Evolutionary conservation across 2,797 vertebrate species (phyloP).

Genomic region (Xiphorhynchus erythropygius): DNA sequence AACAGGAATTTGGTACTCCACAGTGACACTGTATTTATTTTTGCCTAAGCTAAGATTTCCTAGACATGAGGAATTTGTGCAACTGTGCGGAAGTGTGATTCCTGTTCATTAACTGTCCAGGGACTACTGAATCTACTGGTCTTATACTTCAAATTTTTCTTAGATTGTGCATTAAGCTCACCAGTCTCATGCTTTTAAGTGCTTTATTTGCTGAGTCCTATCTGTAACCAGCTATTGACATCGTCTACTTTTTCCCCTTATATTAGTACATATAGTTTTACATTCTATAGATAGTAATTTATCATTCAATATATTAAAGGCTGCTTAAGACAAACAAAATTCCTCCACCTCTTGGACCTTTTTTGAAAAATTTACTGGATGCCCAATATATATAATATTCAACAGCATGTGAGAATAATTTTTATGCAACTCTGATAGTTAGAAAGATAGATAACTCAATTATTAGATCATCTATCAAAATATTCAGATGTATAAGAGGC

Average conservation of each 20-base stretch:
- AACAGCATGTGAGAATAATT: conserved; percentile 97
- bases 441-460: conserved; percentile 99
- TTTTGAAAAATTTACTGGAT: conserved; percentile 90
- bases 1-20: background rate
- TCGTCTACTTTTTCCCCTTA: background rate
- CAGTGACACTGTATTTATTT: background rate
- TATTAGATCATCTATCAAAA: conserved; percentile 96
- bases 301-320: conserved; percentile 55
- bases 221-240: background rate
- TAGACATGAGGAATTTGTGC: background rate
- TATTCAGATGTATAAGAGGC: conserved; percentile 88
- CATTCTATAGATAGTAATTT: background rate
- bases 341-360: conserved; percentile 82
- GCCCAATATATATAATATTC: conserved; percentile 98
- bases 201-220: conserved; percentile 24
- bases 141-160: conserved; percentile 15
- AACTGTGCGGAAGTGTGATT: conserved; percentile 26
- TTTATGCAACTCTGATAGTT: conserved; percentile 98
- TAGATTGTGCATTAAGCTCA: background rate
- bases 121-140: background rate
- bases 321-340: conserved; percentile 74
- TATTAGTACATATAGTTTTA: background rate
- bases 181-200: conserved; percentile 33
- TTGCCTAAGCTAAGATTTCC: conserved; percentile 22
- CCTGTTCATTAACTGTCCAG: conserved; percentile 2